These are phyloP conservation scores for Clupea harengus DNA, from an alignment of 2,113 vertebrate species.

Conservation along the genomic window DNA sequence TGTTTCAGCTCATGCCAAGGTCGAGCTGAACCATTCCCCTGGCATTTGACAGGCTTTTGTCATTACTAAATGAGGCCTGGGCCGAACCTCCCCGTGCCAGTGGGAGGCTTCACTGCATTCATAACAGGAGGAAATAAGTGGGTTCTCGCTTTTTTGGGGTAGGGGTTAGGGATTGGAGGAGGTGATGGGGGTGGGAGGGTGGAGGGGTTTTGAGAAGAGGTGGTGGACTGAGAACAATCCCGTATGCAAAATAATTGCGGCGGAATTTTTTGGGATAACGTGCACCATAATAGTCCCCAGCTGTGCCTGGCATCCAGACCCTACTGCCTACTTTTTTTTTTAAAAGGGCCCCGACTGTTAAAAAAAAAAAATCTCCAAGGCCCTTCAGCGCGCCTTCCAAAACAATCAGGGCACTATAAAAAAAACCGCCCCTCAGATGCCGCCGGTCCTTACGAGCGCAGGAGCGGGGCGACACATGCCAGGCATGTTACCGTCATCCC, in stretches of 20 bases:
- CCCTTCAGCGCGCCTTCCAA: slow-evolving; percentile 49
- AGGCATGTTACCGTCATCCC: slow-evolving; percentile 40
- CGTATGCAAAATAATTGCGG: slow-evolving; percentile 93
- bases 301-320: slow-evolving; percentile 88
- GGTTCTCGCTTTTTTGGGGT: not conserved
- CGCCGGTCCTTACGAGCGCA: slow-evolving; percentile 34
- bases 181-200: slow-evolving; percentile 18
- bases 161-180: not conserved
- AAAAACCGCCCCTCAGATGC: slow-evolving; percentile 39
- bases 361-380: slow-evolving; percentile 65
- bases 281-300: slow-evolving; percentile 90
- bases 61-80: not conserved
- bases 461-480: slow-evolving; percentile 44
- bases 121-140: not conserved
- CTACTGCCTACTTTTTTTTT: slow-evolving; percentile 68
- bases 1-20: too few species aligned
- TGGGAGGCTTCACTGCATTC: not conserved
- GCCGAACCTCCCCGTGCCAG: too few species aligned
- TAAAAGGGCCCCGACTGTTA: slow-evolving; percentile 71
- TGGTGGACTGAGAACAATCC: slow-evolving; percentile 62
- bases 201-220: slow-evolving; percentile 36
- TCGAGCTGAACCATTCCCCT: not conserved
- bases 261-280: slow-evolving; percentile 86
- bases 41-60: not conserved
- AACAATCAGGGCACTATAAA: slow-evolving; percentile 44